Evolutionary conservation across 2,888 invertebrate species (phyloP).

Genomic region (Orchesella flavescens): DNA sequence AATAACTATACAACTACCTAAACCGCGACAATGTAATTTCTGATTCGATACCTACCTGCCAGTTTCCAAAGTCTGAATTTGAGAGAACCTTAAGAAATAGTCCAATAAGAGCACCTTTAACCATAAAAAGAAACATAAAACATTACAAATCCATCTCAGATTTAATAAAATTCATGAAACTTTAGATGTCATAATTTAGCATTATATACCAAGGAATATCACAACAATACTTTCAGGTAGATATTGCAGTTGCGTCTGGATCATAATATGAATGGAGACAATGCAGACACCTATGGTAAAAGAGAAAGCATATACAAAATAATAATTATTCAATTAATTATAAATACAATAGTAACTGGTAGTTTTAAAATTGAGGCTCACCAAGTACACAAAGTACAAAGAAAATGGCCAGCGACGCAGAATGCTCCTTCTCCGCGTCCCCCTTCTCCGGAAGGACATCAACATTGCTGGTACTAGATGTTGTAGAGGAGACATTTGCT

Average conservation of each 20-base stretch:
- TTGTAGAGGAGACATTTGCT: constrained; percentile 48
- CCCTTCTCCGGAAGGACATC: constrained; percentile 86
- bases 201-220: constrained; percentile 83
- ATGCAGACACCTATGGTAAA: constrained; percentile 85
- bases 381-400: constrained; percentile 94
- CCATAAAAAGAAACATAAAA: constrained; percentile 29
- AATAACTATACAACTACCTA: background rate
- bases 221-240: constrained; percentile 98
- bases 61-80: constrained; percentile 90
- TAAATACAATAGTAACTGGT: constrained; percentile 1
- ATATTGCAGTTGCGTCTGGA: constrained; percentile 96
- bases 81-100: constrained; percentile 91
- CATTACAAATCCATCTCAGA: background rate
- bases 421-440: constrained; percentile 96
- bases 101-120: constrained; percentile 89
- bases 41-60: constrained; percentile 79
- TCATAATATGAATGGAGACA: constrained; percentile 92
- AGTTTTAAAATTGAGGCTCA: constrained; percentile 66
- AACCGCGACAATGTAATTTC: constrained; percentile 10
- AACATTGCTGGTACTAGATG: constrained; percentile 33
- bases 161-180: background rate
- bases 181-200: background rate
- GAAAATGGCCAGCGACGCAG: constrained; percentile 97
- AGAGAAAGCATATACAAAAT: constrained; percentile 17
- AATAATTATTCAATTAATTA: constrained; percentile 6